Percentiles rank a stretch among this genome's conserved stretches.
Conservation (phyloP, 2,888 invertebrate species). For the Andrena haemorrhoa region DNA sequence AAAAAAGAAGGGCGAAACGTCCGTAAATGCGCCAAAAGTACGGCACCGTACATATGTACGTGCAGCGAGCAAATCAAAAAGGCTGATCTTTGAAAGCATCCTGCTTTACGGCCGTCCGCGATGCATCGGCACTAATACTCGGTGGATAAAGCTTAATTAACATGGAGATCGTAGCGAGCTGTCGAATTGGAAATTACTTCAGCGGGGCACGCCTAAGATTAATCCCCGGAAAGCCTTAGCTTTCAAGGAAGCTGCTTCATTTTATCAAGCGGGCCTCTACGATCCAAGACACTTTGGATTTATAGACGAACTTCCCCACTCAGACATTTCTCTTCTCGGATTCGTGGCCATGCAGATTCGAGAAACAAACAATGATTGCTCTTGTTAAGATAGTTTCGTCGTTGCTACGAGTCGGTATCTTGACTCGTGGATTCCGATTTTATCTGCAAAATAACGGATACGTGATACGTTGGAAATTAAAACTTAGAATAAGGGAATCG, state of each 20-base stretch:
- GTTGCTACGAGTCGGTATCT: background rate
- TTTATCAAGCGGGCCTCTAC: slow-evolving; percentile 28
- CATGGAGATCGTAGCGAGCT: slow-evolving; percentile 58
- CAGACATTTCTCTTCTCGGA: background rate
- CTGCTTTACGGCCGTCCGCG: slow-evolving; percentile 38
- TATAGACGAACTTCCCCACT: slow-evolving; percentile 20
- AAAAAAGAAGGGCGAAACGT: background rate
- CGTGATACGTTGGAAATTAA: too few relatives aligned
- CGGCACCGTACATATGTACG: background rate
- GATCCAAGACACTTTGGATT: slow-evolving; percentile 38
- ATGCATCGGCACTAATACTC: slow-evolving; percentile 48
- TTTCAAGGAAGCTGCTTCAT: slow-evolving; percentile 33
- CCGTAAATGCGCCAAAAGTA: background rate
- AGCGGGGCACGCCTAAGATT: slow-evolving; percentile 54
- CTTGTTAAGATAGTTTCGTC: slow-evolving; percentile 14
- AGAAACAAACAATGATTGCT: background rate
- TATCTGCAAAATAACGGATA: background rate
- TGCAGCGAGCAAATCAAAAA: slow-evolving; percentile 9
- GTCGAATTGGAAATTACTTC: slow-evolving; percentile 66
- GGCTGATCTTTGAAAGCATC: slow-evolving; percentile 49
- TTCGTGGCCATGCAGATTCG: background rate
- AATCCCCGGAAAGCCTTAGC: slow-evolving; percentile 55
- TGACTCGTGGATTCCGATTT: background rate
- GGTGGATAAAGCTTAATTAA: slow-evolving; percentile 61
- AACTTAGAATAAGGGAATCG: too few relatives aligned